phyloP scores from a whole-genome alignment of 2,888 invertebrate species.

The Nomada goodeniana region DNA sequence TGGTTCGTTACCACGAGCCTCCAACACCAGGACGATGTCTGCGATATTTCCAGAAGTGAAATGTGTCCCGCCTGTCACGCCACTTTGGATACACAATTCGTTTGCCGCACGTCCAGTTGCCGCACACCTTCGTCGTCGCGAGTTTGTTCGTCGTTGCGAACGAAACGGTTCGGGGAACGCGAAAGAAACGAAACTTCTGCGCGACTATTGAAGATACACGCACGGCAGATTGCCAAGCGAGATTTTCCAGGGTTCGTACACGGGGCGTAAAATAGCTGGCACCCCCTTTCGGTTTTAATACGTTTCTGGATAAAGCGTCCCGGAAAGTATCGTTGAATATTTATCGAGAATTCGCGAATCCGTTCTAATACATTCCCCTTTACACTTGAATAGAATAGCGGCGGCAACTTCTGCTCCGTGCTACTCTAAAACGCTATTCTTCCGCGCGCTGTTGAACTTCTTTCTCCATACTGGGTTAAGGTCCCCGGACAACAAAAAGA shows the following conservation, averaged over 20 bases:
- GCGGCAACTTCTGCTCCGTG: not conserved
- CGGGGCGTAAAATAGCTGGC: not conserved
- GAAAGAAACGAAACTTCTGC: not conserved
- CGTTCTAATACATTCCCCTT: not conserved
- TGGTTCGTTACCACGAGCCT: slow-evolving; percentile 68
- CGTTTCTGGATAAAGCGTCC: too few species aligned
- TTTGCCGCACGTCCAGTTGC: not conserved
- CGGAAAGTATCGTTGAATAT: not conserved
- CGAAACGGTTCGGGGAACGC: not conserved
- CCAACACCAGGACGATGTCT: slow-evolving; percentile 55
- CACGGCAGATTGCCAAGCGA: not conserved
- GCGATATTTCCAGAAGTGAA: slow-evolving; percentile 52
- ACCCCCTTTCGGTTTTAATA: too few species aligned
- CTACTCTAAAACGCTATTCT: not conserved
- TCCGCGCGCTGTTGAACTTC: not conserved
- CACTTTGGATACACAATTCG: slow-evolving; percentile 18
- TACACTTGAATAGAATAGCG: not conserved
- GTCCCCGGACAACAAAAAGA: slow-evolving; percentile 30
- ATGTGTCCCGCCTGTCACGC: slow-evolving; percentile 24
- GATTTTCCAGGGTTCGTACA: not conserved
- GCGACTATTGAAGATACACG: not conserved
- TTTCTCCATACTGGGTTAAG: slow-evolving; percentile 14
- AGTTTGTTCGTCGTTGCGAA: too few species aligned
- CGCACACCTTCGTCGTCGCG: not conserved
- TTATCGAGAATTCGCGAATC: not conserved